These are phyloP conservation scores for Diplodus puntazzo DNA, from an alignment of 2,797 vertebrate genomes.

Conservation along the genomic window DNA sequence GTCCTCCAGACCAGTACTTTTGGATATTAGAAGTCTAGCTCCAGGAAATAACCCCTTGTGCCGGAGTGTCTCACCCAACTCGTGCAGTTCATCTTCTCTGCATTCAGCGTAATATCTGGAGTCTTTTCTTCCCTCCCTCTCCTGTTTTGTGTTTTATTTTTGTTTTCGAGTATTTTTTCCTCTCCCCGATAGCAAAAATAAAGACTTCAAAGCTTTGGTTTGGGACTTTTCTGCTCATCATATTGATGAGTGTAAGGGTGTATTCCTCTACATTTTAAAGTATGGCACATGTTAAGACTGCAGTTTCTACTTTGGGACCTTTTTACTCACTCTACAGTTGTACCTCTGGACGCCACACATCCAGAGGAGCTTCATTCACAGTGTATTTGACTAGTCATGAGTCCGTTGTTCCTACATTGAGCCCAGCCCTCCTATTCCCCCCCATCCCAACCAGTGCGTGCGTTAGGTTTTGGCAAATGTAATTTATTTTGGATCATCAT, in stretches of 20 bases:
- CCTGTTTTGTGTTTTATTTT: slow-evolving; percentile 85
- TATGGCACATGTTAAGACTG: slow-evolving; percentile 93
- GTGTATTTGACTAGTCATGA: slow-evolving; percentile 77
- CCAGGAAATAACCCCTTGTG: slow-evolving; percentile 85
- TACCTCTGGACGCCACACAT: slow-evolving; percentile 74
- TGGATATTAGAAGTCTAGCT: slow-evolving; percentile 89
- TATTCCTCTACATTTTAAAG: slow-evolving; percentile 90
- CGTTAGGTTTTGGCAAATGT: slow-evolving; percentile 79
- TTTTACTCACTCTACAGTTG: slow-evolving; percentile 86
- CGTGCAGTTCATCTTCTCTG: slow-evolving; percentile 89
- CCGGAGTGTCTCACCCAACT: slow-evolving; percentile 87
- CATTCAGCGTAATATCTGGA: slow-evolving; percentile 89
- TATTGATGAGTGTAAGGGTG: slow-evolving; percentile 98
- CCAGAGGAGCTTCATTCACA: slow-evolving; percentile 78
- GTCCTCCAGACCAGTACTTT: slow-evolving; percentile 87
- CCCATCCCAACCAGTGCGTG: slow-evolving; percentile 63
- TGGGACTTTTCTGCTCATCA: slow-evolving; percentile 98
- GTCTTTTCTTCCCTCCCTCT: slow-evolving; percentile 85
- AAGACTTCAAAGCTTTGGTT: slow-evolving; percentile 94
- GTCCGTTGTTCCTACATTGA: slow-evolving; percentile 64
- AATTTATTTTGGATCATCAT: slow-evolving; percentile 82
- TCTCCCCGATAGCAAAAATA: slow-evolving; percentile 88
- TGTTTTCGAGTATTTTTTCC: slow-evolving; percentile 80
- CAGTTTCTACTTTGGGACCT: slow-evolving; percentile 93
- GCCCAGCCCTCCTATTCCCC: slow-evolving; percentile 48